phyloP scores from a whole-genome alignment of 1,140 invertebrate genomes.

The Cydia amplana region DNA sequence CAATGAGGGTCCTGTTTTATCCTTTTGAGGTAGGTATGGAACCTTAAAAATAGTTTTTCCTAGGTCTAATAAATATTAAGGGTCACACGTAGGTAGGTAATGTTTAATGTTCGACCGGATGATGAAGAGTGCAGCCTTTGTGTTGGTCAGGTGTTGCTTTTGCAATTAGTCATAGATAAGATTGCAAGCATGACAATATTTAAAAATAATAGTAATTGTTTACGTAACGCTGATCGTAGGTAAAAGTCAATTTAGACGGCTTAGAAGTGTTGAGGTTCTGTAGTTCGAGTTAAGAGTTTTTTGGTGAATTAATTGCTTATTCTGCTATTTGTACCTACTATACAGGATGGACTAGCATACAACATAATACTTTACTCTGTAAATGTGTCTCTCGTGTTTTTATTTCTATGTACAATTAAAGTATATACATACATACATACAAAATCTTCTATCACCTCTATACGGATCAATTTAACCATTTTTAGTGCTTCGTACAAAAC shows the following conservation, averaged over 20 bases:
- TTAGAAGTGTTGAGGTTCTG: slow-evolving; percentile 19
- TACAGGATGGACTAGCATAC: too few relatives aligned
- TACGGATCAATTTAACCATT: too few relatives aligned
- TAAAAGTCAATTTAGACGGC: slow-evolving; percentile 15
- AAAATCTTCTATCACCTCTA: too few relatives aligned
- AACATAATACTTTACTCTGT: too few relatives aligned
- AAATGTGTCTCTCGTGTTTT: too few relatives aligned
- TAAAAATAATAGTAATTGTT: slow-evolving; percentile 53
- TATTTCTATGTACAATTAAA: too few relatives aligned
- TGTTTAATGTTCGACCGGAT: slow-evolving; percentile 24
- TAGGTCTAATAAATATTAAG: neutral
- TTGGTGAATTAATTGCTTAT: too few relatives aligned
- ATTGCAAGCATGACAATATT: slow-evolving; percentile 47
- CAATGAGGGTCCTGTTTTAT: too few relatives aligned
- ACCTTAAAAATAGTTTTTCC: neutral
- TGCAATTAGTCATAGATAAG: slow-evolving; percentile 53
- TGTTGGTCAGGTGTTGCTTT: slow-evolving; percentile 20
- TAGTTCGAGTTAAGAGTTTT: neutral
- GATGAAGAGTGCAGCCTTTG: slow-evolving; percentile 12
- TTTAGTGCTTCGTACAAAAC: too few relatives aligned
- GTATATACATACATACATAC: too few relatives aligned
- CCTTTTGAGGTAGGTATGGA: too few relatives aligned
- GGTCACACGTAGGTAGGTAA: neutral
- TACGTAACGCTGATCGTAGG: slow-evolving; percentile 44
- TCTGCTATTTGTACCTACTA: too few relatives aligned